Evolutionary conservation across 2,113 vertebrate genomes (phyloP).

Genomic region (Planiliza haematocheilus): DNA sequence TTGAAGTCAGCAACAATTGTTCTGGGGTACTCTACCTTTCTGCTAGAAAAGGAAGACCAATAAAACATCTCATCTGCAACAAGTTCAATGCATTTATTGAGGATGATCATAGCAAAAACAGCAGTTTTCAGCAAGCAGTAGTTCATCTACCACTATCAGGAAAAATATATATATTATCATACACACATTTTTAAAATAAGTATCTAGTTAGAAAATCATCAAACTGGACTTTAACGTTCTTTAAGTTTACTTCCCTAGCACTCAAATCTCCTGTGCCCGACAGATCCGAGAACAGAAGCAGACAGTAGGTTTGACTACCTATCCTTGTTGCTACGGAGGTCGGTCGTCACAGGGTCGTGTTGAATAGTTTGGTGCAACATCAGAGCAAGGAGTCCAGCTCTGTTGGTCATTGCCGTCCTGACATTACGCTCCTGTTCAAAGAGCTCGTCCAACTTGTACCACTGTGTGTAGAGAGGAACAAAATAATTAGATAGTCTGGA

Average conservation of each 20-base stretch:
- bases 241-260: conserved; percentile 1
- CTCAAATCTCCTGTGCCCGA: conserved; percentile 13
- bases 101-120: conserved; percentile 36
- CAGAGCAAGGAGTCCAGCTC: conserved; percentile 91
- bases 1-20: not conserved
- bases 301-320: conserved; percentile 77
- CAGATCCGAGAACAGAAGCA: not conserved
- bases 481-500: not conserved
- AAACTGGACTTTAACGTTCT: conserved; percentile 21
- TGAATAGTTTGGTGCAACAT: conserved; percentile 96
- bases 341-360: conserved; percentile 91
- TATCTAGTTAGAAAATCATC: conserved; percentile 50
- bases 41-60: not conserved
- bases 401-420: conserved; percentile 93
- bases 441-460: conserved; percentile 95
- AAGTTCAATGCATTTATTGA: conserved; percentile 56
- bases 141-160: conserved; percentile 11
- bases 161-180: conserved; percentile 66
- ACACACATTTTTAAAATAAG: conserved; percentile 64
- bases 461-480: conserved; percentile 74
- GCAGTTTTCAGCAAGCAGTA: conserved; percentile 37
- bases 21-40: not conserved
- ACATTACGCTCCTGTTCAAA: conserved; percentile 95
- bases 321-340: conserved; percentile 90
- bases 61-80: not conserved